These are phyloP conservation scores for Nomia melanderi DNA, from an alignment of 1,140 invertebrate genomes.

Conservation along the genomic window DNA sequence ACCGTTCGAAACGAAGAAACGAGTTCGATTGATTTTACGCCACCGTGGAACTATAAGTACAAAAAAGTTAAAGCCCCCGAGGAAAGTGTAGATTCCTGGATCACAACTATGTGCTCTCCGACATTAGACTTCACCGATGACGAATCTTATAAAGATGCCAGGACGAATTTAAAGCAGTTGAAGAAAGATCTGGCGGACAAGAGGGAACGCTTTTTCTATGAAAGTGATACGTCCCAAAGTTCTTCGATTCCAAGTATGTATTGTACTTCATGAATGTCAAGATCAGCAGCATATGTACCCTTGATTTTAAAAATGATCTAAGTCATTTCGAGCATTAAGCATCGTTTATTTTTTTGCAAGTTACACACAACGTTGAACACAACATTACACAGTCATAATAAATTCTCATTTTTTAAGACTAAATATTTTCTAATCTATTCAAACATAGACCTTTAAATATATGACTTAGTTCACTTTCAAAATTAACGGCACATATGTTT, in stretches of 20 bases:
- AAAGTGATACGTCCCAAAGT: conserved; percentile 26
- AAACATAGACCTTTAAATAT: too few relatives aligned
- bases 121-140: conserved; percentile 46
- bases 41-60: conserved; percentile 16
- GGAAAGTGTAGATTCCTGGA: neutral
- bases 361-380: too few relatives aligned
- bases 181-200: conserved; percentile 64
- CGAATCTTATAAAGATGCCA: conserved; percentile 53
- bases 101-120: neutral
- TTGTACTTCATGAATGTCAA: neutral
- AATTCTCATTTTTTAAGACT: too few relatives aligned
- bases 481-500: too few relatives aligned
- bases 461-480: too few relatives aligned
- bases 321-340: too few relatives aligned
- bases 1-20: neutral
- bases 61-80: conserved; percentile 13
- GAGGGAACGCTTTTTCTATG: conserved; percentile 68
- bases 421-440: too few relatives aligned
- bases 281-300: too few relatives aligned
- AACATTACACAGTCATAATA: too few relatives aligned
- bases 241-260: conserved; percentile 42
- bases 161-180: conserved; percentile 63
- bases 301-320: too few relatives aligned
- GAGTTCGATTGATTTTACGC: neutral
- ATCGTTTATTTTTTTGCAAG: too few relatives aligned